Percentiles rank a stretch among this genome's conserved stretches.
Conservation (phyloP, 1,140 invertebrate species). For the Camponotus floridanus region DNA sequence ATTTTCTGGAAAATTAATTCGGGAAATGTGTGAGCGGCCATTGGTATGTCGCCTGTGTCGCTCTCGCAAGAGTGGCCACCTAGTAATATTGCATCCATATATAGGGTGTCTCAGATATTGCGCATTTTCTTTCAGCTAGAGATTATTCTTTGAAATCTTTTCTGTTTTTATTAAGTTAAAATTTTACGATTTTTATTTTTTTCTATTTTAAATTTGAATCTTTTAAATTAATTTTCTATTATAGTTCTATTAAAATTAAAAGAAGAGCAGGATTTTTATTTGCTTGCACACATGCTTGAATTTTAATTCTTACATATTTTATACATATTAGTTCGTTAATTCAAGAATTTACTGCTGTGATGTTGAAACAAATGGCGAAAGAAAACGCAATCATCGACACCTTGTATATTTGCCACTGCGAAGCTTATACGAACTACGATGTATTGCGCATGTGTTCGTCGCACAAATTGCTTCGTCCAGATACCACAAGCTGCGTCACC, state of each 20-base stretch:
- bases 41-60: slow-evolving; percentile 1
- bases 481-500: neutral
- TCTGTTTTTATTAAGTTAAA: neutral
- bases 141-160: neutral
- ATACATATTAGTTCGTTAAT: neutral
- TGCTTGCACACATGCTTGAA: neutral
- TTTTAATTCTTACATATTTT: neutral
- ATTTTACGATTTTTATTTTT: neutral
- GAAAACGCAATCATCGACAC: neutral
- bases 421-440: slow-evolving; percentile 2
- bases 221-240: neutral
- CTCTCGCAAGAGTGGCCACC: slow-evolving; percentile 3
- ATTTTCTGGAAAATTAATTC: slow-evolving; percentile 62
- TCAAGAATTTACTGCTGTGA: neutral
- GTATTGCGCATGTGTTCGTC: slow-evolving; percentile 19
- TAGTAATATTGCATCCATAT: slow-evolving; percentile 28
- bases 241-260: neutral
- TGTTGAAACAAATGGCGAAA: neutral
- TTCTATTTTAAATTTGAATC: neutral
- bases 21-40: slow-evolving; percentile 4
- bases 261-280: neutral
- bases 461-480: neutral
- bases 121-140: neutral
- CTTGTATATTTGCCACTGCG: neutral
- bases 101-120: neutral